Evolutionary conservation across 2,888 invertebrate species (phyloP).

Genomic region (Drosophila nr. perissopoda): DNA sequence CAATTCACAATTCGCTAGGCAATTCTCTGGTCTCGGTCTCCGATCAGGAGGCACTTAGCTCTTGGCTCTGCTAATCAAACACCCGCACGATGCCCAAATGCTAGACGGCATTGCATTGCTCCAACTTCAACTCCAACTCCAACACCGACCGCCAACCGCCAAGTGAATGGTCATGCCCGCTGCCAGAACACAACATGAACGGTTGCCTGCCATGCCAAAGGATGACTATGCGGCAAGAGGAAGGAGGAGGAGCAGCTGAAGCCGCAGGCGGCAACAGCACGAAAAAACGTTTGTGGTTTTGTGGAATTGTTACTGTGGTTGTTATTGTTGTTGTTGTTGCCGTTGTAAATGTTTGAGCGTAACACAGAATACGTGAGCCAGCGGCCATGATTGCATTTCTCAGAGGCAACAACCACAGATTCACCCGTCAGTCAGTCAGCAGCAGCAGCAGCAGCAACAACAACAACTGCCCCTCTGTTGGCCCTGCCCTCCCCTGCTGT

Average conservation of each 20-base stretch:
- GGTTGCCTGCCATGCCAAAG: slow-evolving; percentile 32
- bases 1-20: slow-evolving; percentile 23
- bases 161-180: slow-evolving; percentile 72
- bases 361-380: slow-evolving; percentile 85
- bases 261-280: slow-evolving; percentile 64
- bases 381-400: slow-evolving; percentile 79
- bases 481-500: not conserved
- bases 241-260: slow-evolving; percentile 24
- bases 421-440: slow-evolving; percentile 28
- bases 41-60: slow-evolving; percentile 20
- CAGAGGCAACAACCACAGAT: slow-evolving; percentile 37
- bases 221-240: not conserved
- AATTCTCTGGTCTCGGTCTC: slow-evolving; percentile 11
- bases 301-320: slow-evolving; percentile 44
- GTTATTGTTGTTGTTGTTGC: slow-evolving; percentile 47
- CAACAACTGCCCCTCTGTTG: slow-evolving; percentile 1
- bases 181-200: slow-evolving; percentile 60
- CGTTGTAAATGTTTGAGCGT: slow-evolving; percentile 83
- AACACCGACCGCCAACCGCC: slow-evolving; percentile 19
- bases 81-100: slow-evolving; percentile 71
- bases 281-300: slow-evolving; percentile 77
- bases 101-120: slow-evolving; percentile 8
- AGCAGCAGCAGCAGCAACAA: not conserved
- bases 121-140: not conserved
- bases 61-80: slow-evolving; percentile 68